Evolutionary conservation across 1,140 invertebrate species (phyloP).

Genomic region (Colletes latitarsis): DNA sequence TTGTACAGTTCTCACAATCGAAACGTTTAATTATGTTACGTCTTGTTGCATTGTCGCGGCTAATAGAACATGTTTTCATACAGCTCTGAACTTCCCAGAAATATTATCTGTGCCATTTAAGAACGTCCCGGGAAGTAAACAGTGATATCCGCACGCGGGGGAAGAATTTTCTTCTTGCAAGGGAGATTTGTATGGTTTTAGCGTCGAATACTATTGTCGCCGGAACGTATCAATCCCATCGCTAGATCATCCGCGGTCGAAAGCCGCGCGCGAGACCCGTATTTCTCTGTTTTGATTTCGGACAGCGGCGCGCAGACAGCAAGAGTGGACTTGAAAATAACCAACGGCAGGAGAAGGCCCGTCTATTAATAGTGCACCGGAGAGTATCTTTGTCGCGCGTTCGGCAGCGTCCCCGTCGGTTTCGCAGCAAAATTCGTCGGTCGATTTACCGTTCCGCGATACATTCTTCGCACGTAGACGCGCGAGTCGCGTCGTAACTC

Average conservation of each 20-base stretch:
- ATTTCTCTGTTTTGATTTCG: slow-evolving; percentile 66
- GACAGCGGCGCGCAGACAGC: slow-evolving; percentile 56
- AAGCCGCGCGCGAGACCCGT: slow-evolving; percentile 32
- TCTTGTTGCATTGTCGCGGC: too few species aligned
- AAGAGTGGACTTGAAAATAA: slow-evolving; percentile 76
- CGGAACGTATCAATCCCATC: too few species aligned
- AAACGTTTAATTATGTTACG: too few species aligned
- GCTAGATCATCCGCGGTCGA: slow-evolving; percentile 2
- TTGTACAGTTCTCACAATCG: too few species aligned
- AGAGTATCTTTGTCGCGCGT: slow-evolving; percentile 73
- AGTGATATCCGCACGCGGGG: too few species aligned
- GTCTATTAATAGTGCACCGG: slow-evolving; percentile 72
- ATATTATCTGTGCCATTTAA: too few species aligned
- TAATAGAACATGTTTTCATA: too few species aligned
- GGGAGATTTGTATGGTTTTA: too few species aligned
- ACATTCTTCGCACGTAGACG: slow-evolving; percentile 36
- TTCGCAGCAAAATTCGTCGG: slow-evolving; percentile 68
- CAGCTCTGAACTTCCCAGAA: too few species aligned
- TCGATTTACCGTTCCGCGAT: slow-evolving; percentile 55
- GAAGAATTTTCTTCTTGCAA: too few species aligned
- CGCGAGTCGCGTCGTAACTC: background rate
- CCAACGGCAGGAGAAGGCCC: slow-evolving; percentile 69
- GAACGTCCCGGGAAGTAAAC: too few species aligned
- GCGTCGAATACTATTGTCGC: too few species aligned
- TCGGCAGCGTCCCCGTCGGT: slow-evolving; percentile 61